These are phyloP conservation scores for Cybosia mesomella DNA, from an alignment of 2,888 invertebrate species.

Conservation along the genomic window DNA sequence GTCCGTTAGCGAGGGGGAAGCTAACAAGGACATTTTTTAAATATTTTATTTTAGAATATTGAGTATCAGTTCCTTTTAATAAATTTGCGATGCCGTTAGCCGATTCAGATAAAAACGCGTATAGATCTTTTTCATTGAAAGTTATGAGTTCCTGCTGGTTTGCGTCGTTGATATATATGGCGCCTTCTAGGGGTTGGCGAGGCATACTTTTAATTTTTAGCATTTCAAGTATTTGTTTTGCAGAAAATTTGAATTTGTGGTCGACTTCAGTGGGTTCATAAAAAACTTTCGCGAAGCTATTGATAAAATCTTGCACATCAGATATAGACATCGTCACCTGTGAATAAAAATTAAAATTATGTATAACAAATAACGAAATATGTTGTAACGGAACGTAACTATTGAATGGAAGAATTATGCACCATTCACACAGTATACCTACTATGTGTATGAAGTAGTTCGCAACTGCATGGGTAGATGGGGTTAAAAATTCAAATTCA, in stretches of 20 bases:
- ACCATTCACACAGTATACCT: no score
- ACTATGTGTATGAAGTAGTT: no score
- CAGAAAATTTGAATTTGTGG: slow-evolving; percentile 75
- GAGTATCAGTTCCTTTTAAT: not conserved
- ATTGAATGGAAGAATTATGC: no score
- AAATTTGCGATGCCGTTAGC: not conserved
- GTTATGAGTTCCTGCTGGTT: slow-evolving; percentile 81
- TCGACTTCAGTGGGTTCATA: slow-evolving; percentile 50
- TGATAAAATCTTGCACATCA: slow-evolving; percentile 66
- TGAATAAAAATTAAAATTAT: slow-evolving; percentile 29
- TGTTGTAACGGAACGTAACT: no score
- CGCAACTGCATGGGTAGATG: no score
- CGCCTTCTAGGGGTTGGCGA: slow-evolving; percentile 87
- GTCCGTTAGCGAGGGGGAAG: not conserved
- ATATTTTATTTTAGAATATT: slow-evolving; percentile 5
- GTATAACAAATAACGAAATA: not conserved
- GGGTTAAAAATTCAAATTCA: no score
- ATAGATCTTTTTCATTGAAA: slow-evolving; percentile 85
- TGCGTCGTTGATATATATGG: slow-evolving; percentile 76
- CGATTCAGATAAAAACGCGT: not conserved
- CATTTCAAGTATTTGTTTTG: slow-evolving; percentile 85
- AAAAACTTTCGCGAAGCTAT: slow-evolving; percentile 52
- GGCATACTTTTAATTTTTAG: slow-evolving; percentile 86
- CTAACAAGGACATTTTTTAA: not conserved
- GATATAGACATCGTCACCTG: slow-evolving; percentile 73